Evolutionary conservation across 2,888 invertebrate genomes (phyloP), one percentile per base, ranked within the genome.

Genomic region (Orthonychiurus folsomi): DNA sequence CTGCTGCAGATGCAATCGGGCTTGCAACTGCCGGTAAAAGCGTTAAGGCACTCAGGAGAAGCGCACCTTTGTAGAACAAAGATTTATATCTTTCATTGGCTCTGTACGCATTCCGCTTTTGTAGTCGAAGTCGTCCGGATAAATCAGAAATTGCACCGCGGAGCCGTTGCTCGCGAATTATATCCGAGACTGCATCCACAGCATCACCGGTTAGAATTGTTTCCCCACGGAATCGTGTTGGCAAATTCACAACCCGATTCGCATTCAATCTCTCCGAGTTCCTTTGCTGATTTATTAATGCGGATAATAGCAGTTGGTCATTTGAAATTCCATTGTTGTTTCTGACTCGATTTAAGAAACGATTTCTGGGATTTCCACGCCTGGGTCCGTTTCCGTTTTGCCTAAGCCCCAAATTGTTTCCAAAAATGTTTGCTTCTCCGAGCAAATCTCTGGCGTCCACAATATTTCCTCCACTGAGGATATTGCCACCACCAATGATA

Each of bases 21-120:
- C 50, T 58, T 47, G 50, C 60, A 3, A 69, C 64, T 2, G 63
- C 52, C 3, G 72, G 72, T 25, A 72, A 57, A 15, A 72, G 57
- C 20, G 70, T 71, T 12, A 72, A 60, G n/a, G 70, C 72, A 50
- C 68, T 67, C 26, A 72, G 59, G 12, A 72, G 68, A 23, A 72
- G 52, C n/a, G 72, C 72, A 15, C 72, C 72, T 58, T 68, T 72
- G n/a, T 68, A 68, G 62, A 72, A 72, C 25, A 72, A 59, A 50
- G 64, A 62, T 56, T 66, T 55, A 52, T 69, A 68, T 48, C 64
- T 67, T 15, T 66, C 63, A 28, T 70, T 52, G 3, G 68, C 66
- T 56, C 69, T 66, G 26, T 68, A 66, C 18, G 65, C 61, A 28
- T 61, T 53, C 54, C 62, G 59, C 12, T 50, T 27, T 59, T 72